phyloP scores from a whole-genome alignment of 2,113 vertebrate species.

The Scytalopus superciliaris region DNA sequence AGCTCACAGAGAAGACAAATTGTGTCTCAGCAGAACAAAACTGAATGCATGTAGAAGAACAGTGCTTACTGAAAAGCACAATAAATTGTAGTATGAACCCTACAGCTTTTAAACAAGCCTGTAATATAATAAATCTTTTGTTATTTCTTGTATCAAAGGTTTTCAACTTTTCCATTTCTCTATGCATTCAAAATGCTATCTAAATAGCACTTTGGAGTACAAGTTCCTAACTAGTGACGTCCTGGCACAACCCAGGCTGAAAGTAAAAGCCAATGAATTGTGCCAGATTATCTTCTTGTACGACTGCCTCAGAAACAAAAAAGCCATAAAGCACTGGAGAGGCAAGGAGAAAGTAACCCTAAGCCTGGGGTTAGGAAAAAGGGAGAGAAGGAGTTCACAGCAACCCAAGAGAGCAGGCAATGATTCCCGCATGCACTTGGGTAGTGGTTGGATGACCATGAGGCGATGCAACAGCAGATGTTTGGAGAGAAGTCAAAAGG shows the following conservation, averaged over 20 bases:
- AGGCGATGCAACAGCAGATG: neutral
- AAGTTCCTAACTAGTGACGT: neutral
- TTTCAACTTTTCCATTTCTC: neutral
- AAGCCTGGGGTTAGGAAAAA: neutral
- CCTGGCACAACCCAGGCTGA: neutral
- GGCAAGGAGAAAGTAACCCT: neutral
- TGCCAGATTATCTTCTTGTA: neutral
- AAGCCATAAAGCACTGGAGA: neutral
- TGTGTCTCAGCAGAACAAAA: neutral
- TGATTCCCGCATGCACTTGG: neutral
- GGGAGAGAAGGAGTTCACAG: neutral
- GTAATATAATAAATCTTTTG: neutral
- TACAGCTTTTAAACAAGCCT: constrained; percentile 7
- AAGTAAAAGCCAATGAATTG: neutral
- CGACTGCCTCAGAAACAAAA: neutral
- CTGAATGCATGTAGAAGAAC: neutral
- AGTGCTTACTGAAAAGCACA: neutral
- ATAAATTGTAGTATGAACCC: neutral
- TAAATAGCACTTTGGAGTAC: neutral
- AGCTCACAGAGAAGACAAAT: neutral
- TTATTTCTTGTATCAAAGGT: neutral
- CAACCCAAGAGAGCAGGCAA: neutral
- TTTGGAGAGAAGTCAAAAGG: neutral
- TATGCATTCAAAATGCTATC: neutral
- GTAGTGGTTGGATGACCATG: neutral